Conservation (phyloP, 2,888 invertebrate species). For the Lutraria lutraria region DNA sequence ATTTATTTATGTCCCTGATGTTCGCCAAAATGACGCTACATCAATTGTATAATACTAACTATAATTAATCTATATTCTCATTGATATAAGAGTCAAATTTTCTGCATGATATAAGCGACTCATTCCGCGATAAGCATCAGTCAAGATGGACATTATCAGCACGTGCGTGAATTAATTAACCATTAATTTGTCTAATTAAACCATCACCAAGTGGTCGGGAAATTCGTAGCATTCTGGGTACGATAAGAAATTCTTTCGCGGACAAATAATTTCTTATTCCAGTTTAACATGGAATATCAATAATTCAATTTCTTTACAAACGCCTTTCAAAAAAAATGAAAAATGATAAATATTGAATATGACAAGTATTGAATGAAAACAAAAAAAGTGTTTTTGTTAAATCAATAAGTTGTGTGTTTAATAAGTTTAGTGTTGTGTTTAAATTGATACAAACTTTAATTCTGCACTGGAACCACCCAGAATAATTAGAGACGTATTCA, state of each 20-base stretch:
- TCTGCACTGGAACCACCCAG: neutral
- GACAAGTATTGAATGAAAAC: neutral
- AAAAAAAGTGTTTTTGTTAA: neutral
- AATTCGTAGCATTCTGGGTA: constrained; percentile 9
- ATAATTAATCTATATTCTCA: constrained; percentile 26
- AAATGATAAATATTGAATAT: neutral
- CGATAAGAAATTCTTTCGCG: constrained; percentile 33
- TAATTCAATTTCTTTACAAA: neutral
- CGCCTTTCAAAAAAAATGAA: neutral
- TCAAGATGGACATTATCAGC: constrained; percentile 61
- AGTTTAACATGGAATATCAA: neutral
- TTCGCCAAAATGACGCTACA: neutral
- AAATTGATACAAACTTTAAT: constrained; percentile 3
- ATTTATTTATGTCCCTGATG: too few species aligned
- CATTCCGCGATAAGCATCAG: constrained; percentile 54
- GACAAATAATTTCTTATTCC: neutral
- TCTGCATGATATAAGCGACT: constrained; percentile 48
- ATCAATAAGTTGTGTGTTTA: neutral
- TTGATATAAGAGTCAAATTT: constrained; percentile 38
- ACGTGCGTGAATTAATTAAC: constrained; percentile 41
- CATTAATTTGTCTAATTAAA: constrained; percentile 59
- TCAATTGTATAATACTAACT: neutral
- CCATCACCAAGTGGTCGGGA: constrained; percentile 35
- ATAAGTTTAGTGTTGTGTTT: neutral
- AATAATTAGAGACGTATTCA: neutral